Conservation (phyloP, 1,140 invertebrate species). For the Aphelinus atriplicis region DNA sequence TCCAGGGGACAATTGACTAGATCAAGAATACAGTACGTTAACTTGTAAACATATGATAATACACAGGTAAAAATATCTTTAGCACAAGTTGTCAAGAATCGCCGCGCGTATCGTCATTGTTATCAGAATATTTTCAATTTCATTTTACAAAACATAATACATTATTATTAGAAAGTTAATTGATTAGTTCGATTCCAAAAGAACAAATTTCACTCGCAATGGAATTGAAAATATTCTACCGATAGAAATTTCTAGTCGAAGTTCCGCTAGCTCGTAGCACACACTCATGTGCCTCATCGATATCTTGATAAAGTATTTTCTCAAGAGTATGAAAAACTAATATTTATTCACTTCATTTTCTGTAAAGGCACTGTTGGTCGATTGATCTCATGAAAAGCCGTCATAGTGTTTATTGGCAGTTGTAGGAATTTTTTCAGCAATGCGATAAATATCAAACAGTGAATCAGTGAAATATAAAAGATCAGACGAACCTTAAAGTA, state of each 20-base stretch:
- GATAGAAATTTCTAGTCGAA: constrained; percentile 30
- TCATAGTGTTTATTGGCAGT: constrained; percentile 24
- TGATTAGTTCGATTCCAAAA: constrained; percentile 7
- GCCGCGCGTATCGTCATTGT: constrained; percentile 12
- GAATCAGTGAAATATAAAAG: constrained; percentile 13
- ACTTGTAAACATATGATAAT: constrained; percentile 21
- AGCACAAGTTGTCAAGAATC: constrained; percentile 3
- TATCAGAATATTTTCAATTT: constrained; percentile 27
- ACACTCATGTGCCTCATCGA: constrained; percentile 22
- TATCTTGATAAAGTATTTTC: constrained; percentile 18
- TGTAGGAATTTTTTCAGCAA: constrained; percentile 14
- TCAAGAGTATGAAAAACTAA: background rate
- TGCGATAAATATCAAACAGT: constrained; percentile 16
- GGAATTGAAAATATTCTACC: constrained; percentile 21
- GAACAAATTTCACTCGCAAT: background rate
- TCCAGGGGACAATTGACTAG: constrained; percentile 58
- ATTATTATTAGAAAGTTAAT: constrained; percentile 21
- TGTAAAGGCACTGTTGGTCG: constrained; percentile 23
- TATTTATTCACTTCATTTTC: constrained; percentile 8
- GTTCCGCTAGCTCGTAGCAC: constrained; percentile 35
- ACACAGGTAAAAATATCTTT: constrained; percentile 8
- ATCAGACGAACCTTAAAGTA: constrained; percentile 24
- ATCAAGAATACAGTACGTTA: constrained; percentile 51
- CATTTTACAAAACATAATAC: constrained; percentile 3
- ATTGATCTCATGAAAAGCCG: background rate